These are phyloP conservation scores for Aphelenchoides fujianensis DNA, from an alignment of 1,140 invertebrate genomes.

Conservation along the genomic window DNA sequence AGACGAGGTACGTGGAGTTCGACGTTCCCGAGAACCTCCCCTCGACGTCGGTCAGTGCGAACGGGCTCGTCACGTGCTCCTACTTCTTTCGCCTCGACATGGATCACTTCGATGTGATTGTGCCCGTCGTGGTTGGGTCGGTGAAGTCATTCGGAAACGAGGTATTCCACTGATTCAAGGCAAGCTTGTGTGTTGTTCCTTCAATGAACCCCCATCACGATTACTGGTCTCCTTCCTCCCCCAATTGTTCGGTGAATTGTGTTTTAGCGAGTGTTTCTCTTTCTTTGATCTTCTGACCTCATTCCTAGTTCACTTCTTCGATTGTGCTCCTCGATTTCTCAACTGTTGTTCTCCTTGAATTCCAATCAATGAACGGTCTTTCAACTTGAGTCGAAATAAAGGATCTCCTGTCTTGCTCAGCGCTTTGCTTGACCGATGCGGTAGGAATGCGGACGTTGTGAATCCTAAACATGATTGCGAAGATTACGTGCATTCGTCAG, in stretches of 20 bases:
- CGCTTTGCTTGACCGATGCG: too few species aligned
- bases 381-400: too few species aligned
- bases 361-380: too few species aligned
- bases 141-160: conserved; percentile 27
- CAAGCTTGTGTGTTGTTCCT: neutral
- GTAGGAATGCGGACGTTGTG: too few species aligned
- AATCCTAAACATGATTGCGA: neutral
- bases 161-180: conserved; percentile 18
- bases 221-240: neutral
- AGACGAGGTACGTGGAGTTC: conserved; percentile 40
- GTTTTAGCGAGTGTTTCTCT: neutral
- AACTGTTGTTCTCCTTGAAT: too few species aligned
- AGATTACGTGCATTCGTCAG: neutral
- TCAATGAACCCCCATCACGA: neutral
- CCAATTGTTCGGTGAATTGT: neutral
- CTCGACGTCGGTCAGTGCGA: conserved; percentile 47
- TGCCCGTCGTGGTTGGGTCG: conserved; percentile 48
- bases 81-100: conserved; percentile 53
- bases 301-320: neutral
- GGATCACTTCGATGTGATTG: conserved; percentile 51
- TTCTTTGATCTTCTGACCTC: neutral
- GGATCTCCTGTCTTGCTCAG: too few species aligned
- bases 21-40: conserved; percentile 37
- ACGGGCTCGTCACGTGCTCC: conserved; percentile 38
- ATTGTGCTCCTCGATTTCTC: too few species aligned